Evolutionary conservation across 2,797 vertebrate species (phyloP).

Genomic region (Pseudomugil tenellus): DNA sequence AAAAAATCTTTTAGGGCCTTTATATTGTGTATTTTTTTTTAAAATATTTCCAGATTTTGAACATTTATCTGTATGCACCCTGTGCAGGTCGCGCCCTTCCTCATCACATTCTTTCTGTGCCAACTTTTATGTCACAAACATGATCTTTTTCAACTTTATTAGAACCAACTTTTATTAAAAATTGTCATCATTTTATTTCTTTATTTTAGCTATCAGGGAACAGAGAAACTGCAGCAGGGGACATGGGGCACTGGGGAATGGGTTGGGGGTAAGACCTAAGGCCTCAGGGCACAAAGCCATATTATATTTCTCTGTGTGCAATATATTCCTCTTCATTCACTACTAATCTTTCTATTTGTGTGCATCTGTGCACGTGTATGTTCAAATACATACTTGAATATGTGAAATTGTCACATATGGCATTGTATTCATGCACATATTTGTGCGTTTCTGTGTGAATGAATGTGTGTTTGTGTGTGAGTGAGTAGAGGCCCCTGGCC

Average conservation of each 20-base stretch:
- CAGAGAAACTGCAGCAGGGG: slow-evolving; percentile 27
- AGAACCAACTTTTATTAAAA: slow-evolving; percentile 11
- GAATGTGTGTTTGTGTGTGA: slow-evolving; percentile 70
- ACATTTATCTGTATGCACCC: background rate
- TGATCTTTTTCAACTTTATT: slow-evolving; percentile 6
- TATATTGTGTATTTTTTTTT: too few species aligned
- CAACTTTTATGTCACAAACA: slow-evolving; percentile 8
- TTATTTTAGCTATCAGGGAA: slow-evolving; percentile 34
- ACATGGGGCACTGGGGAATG: slow-evolving; percentile 19
- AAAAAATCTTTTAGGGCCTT: background rate
- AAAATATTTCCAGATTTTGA: background rate
- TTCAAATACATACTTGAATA: slow-evolving; percentile 68
- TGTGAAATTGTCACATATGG: slow-evolving; percentile 52
- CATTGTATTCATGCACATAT: slow-evolving; percentile 47
- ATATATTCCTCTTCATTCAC: slow-evolving; percentile 50
- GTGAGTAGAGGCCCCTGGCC: slow-evolving; percentile 85
- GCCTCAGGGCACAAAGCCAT: slow-evolving; percentile 58
- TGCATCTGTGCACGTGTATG: slow-evolving; percentile 28
- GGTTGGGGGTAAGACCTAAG: slow-evolving; percentile 45
- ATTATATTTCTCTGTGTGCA: slow-evolving; percentile 46
- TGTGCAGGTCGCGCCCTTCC: too few species aligned
- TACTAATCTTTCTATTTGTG: slow-evolving; percentile 49
- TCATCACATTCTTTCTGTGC: background rate
- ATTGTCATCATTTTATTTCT: slow-evolving; percentile 24
- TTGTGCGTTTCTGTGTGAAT: slow-evolving; percentile 43